Percentiles rank a stretch among this genome's conserved stretches.
Conservation (phyloP, 2,888 invertebrate genomes). For the Bellardia pandia region DNA sequence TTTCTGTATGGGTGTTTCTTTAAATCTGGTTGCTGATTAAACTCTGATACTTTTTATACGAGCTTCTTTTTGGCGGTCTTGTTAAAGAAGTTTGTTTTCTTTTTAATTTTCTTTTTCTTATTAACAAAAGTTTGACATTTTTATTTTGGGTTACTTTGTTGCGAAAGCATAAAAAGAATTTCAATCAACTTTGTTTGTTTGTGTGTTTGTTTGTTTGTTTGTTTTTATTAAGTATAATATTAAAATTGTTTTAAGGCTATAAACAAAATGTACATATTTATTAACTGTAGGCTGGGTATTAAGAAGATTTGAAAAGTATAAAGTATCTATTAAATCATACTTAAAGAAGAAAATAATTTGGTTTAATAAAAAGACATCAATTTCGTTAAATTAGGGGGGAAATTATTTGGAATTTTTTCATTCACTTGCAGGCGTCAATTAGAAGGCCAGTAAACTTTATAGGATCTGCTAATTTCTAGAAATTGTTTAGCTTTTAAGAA, state of each 20-base stretch:
- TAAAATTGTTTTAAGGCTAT: constrained; percentile 21
- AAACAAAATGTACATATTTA: neutral
- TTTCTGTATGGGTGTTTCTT: constrained; percentile 5
- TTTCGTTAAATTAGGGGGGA: too few species aligned
- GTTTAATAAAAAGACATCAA: too few species aligned
- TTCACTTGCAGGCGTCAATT: too few species aligned
- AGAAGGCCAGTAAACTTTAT: too few species aligned
- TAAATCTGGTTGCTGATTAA: neutral
- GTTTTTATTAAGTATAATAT: neutral
- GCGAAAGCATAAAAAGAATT: neutral
- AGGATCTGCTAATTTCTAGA: too few species aligned
- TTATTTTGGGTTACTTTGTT: constrained; percentile 12
- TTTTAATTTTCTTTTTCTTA: neutral
- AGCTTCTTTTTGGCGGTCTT: neutral
- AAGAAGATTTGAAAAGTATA: neutral
- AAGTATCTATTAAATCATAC: constrained; percentile 4
- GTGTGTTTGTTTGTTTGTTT: neutral
- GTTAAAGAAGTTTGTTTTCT: neutral
- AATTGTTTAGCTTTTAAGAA: too few species aligned
- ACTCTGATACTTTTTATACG: constrained; percentile 2
- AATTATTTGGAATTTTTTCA: too few species aligned
- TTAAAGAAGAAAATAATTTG: neutral
- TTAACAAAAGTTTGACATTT: constrained; percentile 10
- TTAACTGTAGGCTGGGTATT: neutral
- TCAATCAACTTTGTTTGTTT: constrained; percentile 9